Evolutionary conservation across 2,797 vertebrate genomes (phyloP).

Genomic region (Australoheros facetus): DNA sequence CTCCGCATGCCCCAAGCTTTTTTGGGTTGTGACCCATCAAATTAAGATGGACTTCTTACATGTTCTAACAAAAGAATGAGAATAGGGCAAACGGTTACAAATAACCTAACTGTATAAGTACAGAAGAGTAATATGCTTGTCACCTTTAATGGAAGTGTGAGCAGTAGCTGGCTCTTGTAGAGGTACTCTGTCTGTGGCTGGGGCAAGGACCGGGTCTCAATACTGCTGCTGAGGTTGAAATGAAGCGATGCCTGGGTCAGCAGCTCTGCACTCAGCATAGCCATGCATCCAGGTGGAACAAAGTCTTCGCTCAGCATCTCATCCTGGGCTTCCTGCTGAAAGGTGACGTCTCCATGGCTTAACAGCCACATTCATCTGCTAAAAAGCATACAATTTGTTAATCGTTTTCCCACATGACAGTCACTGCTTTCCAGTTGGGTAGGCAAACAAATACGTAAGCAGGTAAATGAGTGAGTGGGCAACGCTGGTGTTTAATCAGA

Average conservation of each 20-base stretch:
- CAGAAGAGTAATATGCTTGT: constrained; percentile 19
- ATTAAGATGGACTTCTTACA: not conserved
- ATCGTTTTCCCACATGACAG: constrained; percentile 66
- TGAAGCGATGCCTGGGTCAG: constrained; percentile 78
- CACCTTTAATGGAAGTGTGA: constrained; percentile 40
- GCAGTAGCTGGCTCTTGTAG: constrained; percentile 32
- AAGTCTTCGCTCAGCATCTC: constrained; percentile 74
- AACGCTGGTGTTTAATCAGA: constrained; percentile 34
- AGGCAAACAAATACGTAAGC: constrained; percentile 67
- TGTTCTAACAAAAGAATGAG: constrained; percentile 7
- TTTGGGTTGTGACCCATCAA: constrained; percentile 10
- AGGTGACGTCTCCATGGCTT: constrained; percentile 77
- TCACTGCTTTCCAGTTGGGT: constrained; percentile 67
- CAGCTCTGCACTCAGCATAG: constrained; percentile 76
- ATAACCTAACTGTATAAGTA: not conserved
- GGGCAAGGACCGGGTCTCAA: constrained; percentile 40
- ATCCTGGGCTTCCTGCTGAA: constrained; percentile 70
- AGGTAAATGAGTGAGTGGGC: constrained; percentile 49
- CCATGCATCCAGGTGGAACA: constrained; percentile 79
- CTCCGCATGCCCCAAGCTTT: constrained; percentile 2
- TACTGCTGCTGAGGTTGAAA: constrained; percentile 70
- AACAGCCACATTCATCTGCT: constrained; percentile 75
- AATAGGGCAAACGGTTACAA: not conserved
- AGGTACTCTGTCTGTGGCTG: constrained; percentile 32
- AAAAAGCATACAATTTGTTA: constrained; percentile 80